A percentile compares a stretch with the other conserved stretches of the same genome.
phyloP scores from a whole-genome alignment of 64 coral and sea anemone species.

The Montipora sp. region DNA sequence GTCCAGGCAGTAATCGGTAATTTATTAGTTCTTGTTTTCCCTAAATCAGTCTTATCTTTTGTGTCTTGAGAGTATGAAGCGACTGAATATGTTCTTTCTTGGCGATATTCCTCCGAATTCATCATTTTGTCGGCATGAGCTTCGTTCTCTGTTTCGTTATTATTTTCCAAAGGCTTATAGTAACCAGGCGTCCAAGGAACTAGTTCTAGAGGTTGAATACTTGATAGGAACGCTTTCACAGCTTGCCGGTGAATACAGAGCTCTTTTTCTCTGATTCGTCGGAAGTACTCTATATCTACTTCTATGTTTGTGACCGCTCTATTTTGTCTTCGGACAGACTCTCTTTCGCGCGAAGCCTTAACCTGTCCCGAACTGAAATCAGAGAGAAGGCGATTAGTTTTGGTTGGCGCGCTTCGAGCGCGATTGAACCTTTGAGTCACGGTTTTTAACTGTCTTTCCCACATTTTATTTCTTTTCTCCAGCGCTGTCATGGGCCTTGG shows the following conservation, averaged over 20 bases:
- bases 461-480: slow-evolving; percentile 84
- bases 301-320: slow-evolving; percentile 10
- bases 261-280: slow-evolving; percentile 75
- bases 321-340: not conserved
- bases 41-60: not conserved
- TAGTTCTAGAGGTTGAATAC: slow-evolving; percentile 67
- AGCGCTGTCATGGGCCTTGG: slow-evolving; percentile 90
- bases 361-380: slow-evolving; percentile 52
- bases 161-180: not conserved
- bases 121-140: not conserved
- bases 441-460: slow-evolving; percentile 78
- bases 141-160: not conserved
- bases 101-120: not conserved
- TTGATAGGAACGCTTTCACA: slow-evolving; percentile 71
- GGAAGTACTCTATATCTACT: slow-evolving; percentile 63
- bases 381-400: slow-evolving; percentile 70
- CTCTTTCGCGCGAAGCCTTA: not conserved
- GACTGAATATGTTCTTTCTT: slow-evolving; percentile 2
- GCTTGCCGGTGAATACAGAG: slow-evolving; percentile 51
- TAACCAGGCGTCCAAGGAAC: slow-evolving; percentile 76
- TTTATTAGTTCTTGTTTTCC: not conserved
- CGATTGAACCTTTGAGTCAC: slow-evolving; percentile 86
- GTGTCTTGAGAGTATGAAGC: not conserved
- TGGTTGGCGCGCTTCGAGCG: slow-evolving; percentile 80
- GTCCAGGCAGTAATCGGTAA: not conserved